phyloP scores from a whole-genome alignment of 2,797 vertebrate genomes.

The Sorex maritimensis region DNA sequence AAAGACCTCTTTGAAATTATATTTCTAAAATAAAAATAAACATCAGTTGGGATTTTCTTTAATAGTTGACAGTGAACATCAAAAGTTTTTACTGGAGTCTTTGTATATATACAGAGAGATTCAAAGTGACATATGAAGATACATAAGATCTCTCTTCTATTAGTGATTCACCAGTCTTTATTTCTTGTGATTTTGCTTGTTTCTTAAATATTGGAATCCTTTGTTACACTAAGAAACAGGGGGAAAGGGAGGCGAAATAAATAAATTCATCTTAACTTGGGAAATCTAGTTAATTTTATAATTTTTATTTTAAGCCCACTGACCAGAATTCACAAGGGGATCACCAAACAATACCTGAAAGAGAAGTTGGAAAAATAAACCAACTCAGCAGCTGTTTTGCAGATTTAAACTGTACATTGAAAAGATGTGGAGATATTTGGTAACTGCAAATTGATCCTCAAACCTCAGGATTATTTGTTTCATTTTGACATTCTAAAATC shows the following conservation, averaged over 20 bases:
- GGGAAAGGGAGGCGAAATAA: background rate
- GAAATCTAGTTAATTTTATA: background rate
- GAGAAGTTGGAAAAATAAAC: background rate
- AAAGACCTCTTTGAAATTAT: background rate
- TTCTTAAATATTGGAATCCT: background rate
- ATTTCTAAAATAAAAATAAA: background rate
- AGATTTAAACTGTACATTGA: background rate
- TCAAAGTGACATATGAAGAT: background rate
- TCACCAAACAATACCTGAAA: background rate
- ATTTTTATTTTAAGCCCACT: background rate
- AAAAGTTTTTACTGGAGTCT: background rate
- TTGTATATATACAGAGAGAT: background rate
- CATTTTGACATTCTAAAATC: background rate
- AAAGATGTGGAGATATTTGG: background rate
- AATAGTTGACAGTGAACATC: slow-evolving; percentile 12
- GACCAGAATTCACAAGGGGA: background rate
- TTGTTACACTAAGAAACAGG: background rate
- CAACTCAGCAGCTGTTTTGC: background rate
- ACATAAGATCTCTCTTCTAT: accelerated
- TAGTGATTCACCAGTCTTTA: background rate
- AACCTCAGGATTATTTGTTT: background rate
- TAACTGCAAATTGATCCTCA: background rate
- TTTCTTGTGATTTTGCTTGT: background rate
- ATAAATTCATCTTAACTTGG: background rate
- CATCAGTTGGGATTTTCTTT: background rate